Evolutionary conservation across 2,113 vertebrate genomes (phyloP), one percentile per base, ranked within the genome.

Genomic region (Eonycteris spelaea): DNA sequence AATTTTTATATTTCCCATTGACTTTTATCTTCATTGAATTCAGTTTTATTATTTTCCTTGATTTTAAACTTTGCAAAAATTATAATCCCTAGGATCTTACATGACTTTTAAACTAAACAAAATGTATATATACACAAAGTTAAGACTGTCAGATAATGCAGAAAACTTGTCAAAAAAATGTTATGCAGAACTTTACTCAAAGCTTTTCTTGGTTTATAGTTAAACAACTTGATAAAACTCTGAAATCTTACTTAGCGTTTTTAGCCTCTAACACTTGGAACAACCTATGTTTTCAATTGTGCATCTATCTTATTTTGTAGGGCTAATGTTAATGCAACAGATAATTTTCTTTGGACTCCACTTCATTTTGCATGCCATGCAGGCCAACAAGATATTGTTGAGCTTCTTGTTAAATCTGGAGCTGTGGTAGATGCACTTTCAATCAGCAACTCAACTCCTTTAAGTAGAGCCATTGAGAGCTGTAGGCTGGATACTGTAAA

Each of bases 301-400:
- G 5, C 26, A 55, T 95, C 40, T 93, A 7, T 94, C 26, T 57
- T 92, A 67, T 79, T 82, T 84, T 83, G 28, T 88, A 99, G 99
- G 97, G 99, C 99, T 5, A 97, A 99, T 1, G 98, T 99, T 59
- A 99, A 99, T 0, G 89, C 97, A 19, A 97, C 97, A 28, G 99
- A 99, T 97, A 99, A 99, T 98, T 99, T 99, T 97, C 86, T 98
- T 93, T 99, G 99, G 99, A 99, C 99, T 11, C 98, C 99, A 0
- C 99, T 99, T n/a, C 99, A 99, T 87, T 99, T 99, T 0, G 99
- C 99, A 0, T 99, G 99, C 94, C 98, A 99, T 1, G 98, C 99
- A 0, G 99, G 99, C 22, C 98, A 99, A 51, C 97, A 98, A 28
- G 99, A 99, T 33, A 97, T 99, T 8, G 97, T 98, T 30, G 97